Conservation (phyloP, 2,888 invertebrate genomes). For the Neoitamus cyanurus region DNA sequence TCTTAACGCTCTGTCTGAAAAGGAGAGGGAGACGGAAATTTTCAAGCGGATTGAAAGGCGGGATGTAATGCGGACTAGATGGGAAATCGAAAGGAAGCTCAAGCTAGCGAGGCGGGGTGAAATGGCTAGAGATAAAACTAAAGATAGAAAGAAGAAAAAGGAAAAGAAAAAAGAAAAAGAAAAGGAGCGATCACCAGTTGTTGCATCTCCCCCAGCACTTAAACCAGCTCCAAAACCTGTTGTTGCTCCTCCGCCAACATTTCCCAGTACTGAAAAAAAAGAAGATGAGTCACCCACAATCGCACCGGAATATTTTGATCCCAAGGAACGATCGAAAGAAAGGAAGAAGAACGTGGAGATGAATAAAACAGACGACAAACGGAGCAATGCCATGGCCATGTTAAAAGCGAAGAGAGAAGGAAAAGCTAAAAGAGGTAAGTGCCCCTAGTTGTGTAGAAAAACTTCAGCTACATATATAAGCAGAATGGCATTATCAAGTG, state of each 20-base stretch:
- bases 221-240: slow-evolving; percentile 49
- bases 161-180: slow-evolving; percentile 70
- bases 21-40: slow-evolving; percentile 96
- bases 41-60: slow-evolving; percentile 96
- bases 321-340: slow-evolving; percentile 82
- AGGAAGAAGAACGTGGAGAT: slow-evolving; percentile 92
- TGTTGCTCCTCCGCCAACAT: slow-evolving; percentile 30
- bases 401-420: slow-evolving; percentile 92
- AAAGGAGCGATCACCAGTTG: slow-evolving; percentile 51
- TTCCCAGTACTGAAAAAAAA: slow-evolving; percentile 54
- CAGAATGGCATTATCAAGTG: no score
- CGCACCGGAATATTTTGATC: slow-evolving; percentile 70
- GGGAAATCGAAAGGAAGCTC: slow-evolving; percentile 95
- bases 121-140: slow-evolving; percentile 70
- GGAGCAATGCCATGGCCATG: slow-evolving; percentile 93
- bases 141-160: slow-evolving; percentile 66
- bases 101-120: slow-evolving; percentile 84
- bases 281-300: slow-evolving; percentile 56
- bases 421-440: slow-evolving; percentile 77
- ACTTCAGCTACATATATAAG: no score
- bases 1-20: slow-evolving; percentile 93
- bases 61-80: slow-evolving; percentile 92
- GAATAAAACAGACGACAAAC: slow-evolving; percentile 84
- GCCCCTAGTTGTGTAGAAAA: not conserved
- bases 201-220: slow-evolving; percentile 41